Evolutionary conservation across 1,140 invertebrate genomes (phyloP), one percentile per base, ranked within the genome.

Genomic region (Luehdorfia chinensis): DNA sequence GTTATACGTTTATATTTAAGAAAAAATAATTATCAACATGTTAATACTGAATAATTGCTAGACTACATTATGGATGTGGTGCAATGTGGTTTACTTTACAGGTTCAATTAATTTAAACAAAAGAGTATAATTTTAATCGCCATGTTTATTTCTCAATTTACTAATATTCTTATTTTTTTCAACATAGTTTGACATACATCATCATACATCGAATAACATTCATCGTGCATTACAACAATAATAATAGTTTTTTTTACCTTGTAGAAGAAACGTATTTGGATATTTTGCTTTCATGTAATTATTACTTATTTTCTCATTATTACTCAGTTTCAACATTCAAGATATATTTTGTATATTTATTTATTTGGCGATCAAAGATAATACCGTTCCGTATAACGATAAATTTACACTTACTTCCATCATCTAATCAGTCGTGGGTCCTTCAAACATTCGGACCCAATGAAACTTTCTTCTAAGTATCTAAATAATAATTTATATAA

Each of bases 351-450:
- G 59, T 74, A 74, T 41, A 47, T 78, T 57, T 60, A 78, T 64
- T 74, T 67, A 81, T 85, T 85, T 85, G 81, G 81, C 81, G 81
- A 85, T 78, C 74, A 75, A 76, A 81, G 52, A 70, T 69, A 69
- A 77, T 79, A 80, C 68, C 74, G 57, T 71, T 73, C 76, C 70
- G 62, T 80, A 76, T 81, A 69, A 78, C 75, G 65, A 75, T 63
- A 68, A 77, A 72, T 76, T 73, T 85, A 81, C 70, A 75, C 61
- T 77, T 75, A 79, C 66, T 66, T 70, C 68, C 65, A 74, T 79
- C 75, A 79, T 70, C 81, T 85, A 85, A 75, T 84, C 81, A 85
- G 81, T 85, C 81, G 74, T 59, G 71, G 79, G 79, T 55, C 77
- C 74, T 36, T 65, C 52, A 58, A 43, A 43, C 66, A 52, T 57